Evolutionary conservation across 2,113 vertebrate species (phyloP).

Genomic region (Sitta europaea): DNA sequence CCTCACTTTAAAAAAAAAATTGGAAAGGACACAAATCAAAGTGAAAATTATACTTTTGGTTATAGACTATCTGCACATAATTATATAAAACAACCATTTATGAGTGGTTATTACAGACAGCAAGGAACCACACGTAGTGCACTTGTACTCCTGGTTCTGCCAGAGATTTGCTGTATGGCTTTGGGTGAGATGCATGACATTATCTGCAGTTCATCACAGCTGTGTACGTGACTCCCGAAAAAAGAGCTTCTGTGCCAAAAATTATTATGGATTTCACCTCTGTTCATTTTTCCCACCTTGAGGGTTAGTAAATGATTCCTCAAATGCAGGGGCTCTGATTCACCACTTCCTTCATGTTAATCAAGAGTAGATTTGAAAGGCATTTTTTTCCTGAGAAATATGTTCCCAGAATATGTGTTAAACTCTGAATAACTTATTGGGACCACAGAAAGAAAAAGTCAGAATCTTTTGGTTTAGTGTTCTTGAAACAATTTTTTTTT

Average conservation of each 20-base stretch:
- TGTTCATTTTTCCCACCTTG: constrained; percentile 10
- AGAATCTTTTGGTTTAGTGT: background rate
- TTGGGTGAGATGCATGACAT: background rate
- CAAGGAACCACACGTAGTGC: accelerated
- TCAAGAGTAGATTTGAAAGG: constrained; percentile 40
- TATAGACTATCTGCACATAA: background rate
- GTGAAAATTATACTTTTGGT: background rate
- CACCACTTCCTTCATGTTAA: constrained; percentile 2
- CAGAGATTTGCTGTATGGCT: background rate
- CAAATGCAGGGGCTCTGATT: background rate
- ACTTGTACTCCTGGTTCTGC: background rate
- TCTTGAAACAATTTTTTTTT: background rate
- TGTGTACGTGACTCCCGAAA: background rate
- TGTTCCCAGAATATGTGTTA: background rate
- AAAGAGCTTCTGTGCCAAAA: constrained; percentile 6
- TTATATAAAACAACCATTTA: background rate
- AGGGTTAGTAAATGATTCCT: background rate
- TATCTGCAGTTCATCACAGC: constrained; percentile 4
- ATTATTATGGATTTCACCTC: constrained; percentile 2
- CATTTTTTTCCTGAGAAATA: background rate
- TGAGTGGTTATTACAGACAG: background rate
- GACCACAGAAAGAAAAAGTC: background rate
- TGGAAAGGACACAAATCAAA: background rate
- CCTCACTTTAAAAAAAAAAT: background rate
- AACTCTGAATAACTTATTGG: background rate